A percentile compares a stretch with the other conserved stretches of the same genome.
Conservation (phyloP, 2,113 vertebrate species). For the Nothobranchius furzeri region DNA sequence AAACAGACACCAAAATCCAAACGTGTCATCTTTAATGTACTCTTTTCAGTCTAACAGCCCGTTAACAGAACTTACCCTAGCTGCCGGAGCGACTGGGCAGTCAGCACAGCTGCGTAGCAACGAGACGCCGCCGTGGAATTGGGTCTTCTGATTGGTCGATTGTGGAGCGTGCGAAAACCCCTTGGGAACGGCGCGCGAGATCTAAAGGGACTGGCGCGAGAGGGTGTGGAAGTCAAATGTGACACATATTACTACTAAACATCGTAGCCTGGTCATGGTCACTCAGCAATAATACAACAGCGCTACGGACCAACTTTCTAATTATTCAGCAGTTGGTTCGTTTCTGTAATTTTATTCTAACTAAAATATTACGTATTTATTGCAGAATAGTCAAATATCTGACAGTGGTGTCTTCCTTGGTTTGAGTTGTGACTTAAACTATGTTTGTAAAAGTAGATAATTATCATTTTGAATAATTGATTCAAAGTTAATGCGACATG, state of each 20-base stretch:
- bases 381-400: no score
- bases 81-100: slow-evolving; percentile 10
- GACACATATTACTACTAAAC: no score
- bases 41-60: no score
- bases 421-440: background rate
- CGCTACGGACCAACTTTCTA: no score
- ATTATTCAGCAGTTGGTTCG: no score
- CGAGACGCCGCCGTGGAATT: slow-evolving; percentile 35
- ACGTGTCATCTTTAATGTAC: background rate
- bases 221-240: background rate
- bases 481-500: background rate
- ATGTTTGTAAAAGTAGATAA: background rate
- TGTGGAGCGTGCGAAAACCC: slow-evolving; percentile 14
- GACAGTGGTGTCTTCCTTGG: no score
- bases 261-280: background rate
- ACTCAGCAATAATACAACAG: background rate
- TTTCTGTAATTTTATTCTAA: no score
- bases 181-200: slow-evolving; percentile 43
- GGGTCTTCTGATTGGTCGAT: slow-evolving; percentile 56
- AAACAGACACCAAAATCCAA: background rate
- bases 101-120: slow-evolving; percentile 51
- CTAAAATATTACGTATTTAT: no score
- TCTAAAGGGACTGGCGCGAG: slow-evolving; percentile 59
- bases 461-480: background rate
- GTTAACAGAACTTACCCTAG: slow-evolving; percentile 41